Percentiles rank a stretch among this genome's conserved stretches.
Conservation (phyloP, 1,140 invertebrate species). For the Conus betulinus region DNA sequence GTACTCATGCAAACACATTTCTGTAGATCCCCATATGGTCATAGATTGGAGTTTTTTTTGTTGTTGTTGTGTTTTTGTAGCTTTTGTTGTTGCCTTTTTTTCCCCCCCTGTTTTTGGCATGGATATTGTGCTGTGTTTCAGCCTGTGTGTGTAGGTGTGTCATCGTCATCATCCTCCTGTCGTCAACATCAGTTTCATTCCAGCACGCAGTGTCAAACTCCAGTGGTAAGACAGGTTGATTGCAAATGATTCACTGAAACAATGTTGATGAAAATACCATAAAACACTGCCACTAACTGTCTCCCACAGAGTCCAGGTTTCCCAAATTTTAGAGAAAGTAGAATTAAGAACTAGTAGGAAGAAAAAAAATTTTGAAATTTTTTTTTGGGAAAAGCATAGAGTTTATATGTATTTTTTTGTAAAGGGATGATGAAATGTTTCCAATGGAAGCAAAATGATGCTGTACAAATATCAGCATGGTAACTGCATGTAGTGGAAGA, state of each 20-base stretch:
- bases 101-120: not conserved
- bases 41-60: not conserved
- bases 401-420: not conserved
- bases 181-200: not conserved
- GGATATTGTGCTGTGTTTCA: not conserved
- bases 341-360: too few relatives aligned
- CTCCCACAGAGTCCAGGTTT: not conserved
- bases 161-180: not conserved
- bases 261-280: not conserved
- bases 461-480: too few relatives aligned
- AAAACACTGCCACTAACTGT: not conserved
- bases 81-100: not conserved
- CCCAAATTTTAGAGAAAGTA: too few relatives aligned
- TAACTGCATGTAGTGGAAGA: too few relatives aligned
- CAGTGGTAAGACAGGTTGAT: not conserved
- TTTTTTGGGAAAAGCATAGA: not conserved
- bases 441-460: too few relatives aligned
- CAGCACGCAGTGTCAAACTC: not conserved
- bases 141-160: not conserved
- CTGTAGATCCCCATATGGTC: not conserved
- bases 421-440: too few relatives aligned
- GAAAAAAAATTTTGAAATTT: not conserved
- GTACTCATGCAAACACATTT: not conserved
- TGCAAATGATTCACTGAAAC: not conserved
- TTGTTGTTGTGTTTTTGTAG: not conserved